These are phyloP conservation scores for Bradypus variegatus DNA, from an alignment of 2,797 vertebrate genomes.

Conservation along the genomic window DNA sequence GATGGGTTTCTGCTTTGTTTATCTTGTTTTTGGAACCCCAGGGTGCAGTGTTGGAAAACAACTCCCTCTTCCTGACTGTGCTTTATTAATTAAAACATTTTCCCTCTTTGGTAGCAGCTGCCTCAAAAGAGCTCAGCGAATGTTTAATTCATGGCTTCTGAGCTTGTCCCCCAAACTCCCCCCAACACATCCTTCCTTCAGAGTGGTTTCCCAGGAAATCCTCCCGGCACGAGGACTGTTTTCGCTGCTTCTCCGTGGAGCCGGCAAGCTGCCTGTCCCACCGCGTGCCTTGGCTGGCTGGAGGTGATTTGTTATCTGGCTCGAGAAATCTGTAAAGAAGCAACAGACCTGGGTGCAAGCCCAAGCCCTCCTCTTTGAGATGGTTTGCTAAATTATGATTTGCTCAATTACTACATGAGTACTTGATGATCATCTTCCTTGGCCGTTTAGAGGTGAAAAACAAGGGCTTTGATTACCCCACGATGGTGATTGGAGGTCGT, in stretches of 20 bases:
- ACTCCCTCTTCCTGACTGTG: constrained; percentile 2
- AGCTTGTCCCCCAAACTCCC: not conserved
- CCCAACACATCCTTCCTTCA: constrained; percentile 26
- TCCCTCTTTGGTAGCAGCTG: constrained; percentile 53
- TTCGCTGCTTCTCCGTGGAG: not conserved
- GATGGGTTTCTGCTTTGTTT: constrained; percentile 50
- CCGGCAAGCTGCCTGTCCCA: not conserved
- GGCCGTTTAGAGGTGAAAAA: constrained; percentile 54
- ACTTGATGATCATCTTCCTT: constrained; percentile 62
- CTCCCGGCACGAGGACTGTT: not conserved
- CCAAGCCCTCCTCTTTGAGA: not conserved
- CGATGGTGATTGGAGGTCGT: constrained; percentile 43
- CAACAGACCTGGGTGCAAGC: constrained; percentile 45
- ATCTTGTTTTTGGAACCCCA: constrained; percentile 38
- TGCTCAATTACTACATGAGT: constrained; percentile 50
- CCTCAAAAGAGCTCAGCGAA: constrained; percentile 48
- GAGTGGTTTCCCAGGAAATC: constrained; percentile 60
- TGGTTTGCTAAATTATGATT: constrained; percentile 47
- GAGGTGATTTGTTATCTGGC: constrained; percentile 59
- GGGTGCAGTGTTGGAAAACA: constrained; percentile 31
- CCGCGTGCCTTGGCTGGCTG: constrained; percentile 19
- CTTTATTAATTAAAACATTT: constrained; percentile 69
- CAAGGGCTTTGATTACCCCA: constrained; percentile 63
- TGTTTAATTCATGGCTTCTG: constrained; percentile 67
- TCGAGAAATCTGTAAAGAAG: constrained; percentile 35